Percentiles rank a stretch among this genome's conserved stretches.
These are phyloP conservation scores for Anguilla pacifica DNA, from an alignment of 2,797 vertebrate species.

Conservation along the genomic window DNA sequence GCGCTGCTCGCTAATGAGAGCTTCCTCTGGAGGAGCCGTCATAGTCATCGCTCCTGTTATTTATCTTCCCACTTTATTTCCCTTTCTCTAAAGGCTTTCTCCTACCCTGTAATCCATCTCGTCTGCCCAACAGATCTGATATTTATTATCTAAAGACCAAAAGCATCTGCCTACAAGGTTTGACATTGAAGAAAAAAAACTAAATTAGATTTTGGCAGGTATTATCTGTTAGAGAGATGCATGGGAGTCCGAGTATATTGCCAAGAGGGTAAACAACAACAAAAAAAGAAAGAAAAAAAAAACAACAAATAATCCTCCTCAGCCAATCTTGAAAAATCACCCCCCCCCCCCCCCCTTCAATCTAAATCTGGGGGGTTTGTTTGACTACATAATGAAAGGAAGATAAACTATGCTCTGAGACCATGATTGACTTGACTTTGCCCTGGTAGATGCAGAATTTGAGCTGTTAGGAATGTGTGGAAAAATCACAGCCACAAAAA, in stretches of 20 bases:
- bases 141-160: conserved; percentile 57
- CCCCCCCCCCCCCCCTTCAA: conserved; percentile 26
- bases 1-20: conserved; percentile 23
- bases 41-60: background rate
- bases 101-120: conserved; percentile 29
- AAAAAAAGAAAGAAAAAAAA: conserved; percentile 19
- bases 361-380: conserved; percentile 45
- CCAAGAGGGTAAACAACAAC: conserved; percentile 71
- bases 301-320: conserved; percentile 41
- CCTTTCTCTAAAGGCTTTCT: conserved; percentile 21
- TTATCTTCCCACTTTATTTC: conserved; percentile 16
- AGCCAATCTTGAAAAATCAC: conserved; percentile 46
- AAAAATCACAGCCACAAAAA: conserved; percentile 9
- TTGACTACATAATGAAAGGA: conserved; percentile 40
- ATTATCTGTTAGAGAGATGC: conserved; percentile 67
- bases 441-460: conserved; percentile 2
- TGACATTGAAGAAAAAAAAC: conserved; percentile 40
- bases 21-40: conserved; percentile 18
- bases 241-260: conserved; percentile 62
- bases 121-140: conserved; percentile 40
- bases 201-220: conserved; percentile 70
- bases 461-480: background rate
- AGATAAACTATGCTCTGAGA: conserved; percentile 32
- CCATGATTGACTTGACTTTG: conserved; percentile 36
- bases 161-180: conserved; percentile 61